Evolutionary conservation across 2,888 invertebrate genomes (phyloP).

Genomic region (Corythucha ciliata): DNA sequence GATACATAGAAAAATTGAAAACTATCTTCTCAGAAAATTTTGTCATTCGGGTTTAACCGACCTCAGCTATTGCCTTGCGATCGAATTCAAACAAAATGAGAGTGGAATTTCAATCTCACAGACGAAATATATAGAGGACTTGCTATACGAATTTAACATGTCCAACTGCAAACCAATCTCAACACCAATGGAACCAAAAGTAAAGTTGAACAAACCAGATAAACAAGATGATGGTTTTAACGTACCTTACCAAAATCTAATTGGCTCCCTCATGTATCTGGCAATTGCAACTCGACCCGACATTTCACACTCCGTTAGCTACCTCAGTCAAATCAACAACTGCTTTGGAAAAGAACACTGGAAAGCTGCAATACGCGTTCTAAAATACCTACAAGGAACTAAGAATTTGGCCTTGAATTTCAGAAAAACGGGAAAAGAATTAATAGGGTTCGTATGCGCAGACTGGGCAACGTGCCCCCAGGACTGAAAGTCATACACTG

Average conservation of each 20-base stretch:
- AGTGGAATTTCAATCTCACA: constrained; percentile 9
- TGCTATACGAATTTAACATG: constrained; percentile 20
- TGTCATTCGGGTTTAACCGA: constrained; percentile 12
- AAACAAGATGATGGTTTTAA: not conserved
- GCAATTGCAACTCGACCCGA: constrained; percentile 20
- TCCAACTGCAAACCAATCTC: constrained; percentile 14
- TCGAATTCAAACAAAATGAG: constrained; percentile 7
- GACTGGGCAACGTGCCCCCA: constrained; percentile 19
- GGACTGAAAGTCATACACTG: constrained; percentile 20
- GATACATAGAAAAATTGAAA: not conserved
- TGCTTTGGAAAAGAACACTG: constrained; percentile 13
- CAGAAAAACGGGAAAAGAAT: constrained; percentile 5
- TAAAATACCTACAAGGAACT: constrained; percentile 24
- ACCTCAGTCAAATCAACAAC: constrained; percentile 15
- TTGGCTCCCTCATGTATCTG: constrained; percentile 20
- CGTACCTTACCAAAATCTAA: constrained; percentile 13
- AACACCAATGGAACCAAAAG: constrained; percentile 19
- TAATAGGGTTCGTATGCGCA: constrained; percentile 15
- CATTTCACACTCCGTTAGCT: constrained; percentile 17
- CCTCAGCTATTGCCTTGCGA: constrained; percentile 16
- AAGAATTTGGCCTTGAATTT: constrained; percentile 17
- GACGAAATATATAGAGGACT: constrained; percentile 21
- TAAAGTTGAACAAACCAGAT: constrained; percentile 19
- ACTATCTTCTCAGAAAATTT: constrained; percentile 16
- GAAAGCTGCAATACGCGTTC: constrained; percentile 28